Base-by-base conservation (phyloP, 2,888 invertebrate species). In the Bruchidius siliquastri region DNA sequence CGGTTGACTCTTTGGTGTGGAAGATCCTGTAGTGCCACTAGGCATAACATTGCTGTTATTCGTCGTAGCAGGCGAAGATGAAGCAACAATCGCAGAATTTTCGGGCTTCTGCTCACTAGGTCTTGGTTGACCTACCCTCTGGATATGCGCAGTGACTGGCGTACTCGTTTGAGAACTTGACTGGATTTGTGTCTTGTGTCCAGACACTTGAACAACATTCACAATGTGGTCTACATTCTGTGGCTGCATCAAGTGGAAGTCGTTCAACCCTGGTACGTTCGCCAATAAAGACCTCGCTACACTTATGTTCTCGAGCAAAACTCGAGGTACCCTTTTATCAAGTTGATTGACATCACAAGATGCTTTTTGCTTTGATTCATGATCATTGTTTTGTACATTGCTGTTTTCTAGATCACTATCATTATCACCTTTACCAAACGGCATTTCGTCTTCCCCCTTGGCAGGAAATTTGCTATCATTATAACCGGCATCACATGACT, bases 161-260 rank as follows among this genome's bases (percentile, higher is more conserved):
- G 87, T 86, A 73, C 87, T 87, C 4, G 86, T 86, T 78, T 86
- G 86, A 10, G 85, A 82, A 78, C 82, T 85, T 71, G 82, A 83
- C 74, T 79, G 81, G 6, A 83, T 79, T 6, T 82, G 80, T 21
- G 81, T 73, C 71, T 84, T 77, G 20, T 83, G 81, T n/a, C 85
- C 85, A 13, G 85, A 82, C 49, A 86, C 81, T 79, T 87, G 87
- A 20, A 87, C 86, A 0, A 87, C 86, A 78, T 87, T 86, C 8
- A 87, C 86, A 20, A 86, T 84, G 21, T 82, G 83, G 74, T 85
- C 80, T 2, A 84, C 83, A 81, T 87, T 83, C 80, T 87, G 75
- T 0, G 92, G 91, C 67, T 88, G 87, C 76, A 92, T 88, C 87
- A 90, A 90, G 76, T 91, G 90, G 70, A 89, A 85, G 70, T 89